Conservation (phyloP, 2,797 vertebrate genomes). For the Galagoides demidoff region DNA sequence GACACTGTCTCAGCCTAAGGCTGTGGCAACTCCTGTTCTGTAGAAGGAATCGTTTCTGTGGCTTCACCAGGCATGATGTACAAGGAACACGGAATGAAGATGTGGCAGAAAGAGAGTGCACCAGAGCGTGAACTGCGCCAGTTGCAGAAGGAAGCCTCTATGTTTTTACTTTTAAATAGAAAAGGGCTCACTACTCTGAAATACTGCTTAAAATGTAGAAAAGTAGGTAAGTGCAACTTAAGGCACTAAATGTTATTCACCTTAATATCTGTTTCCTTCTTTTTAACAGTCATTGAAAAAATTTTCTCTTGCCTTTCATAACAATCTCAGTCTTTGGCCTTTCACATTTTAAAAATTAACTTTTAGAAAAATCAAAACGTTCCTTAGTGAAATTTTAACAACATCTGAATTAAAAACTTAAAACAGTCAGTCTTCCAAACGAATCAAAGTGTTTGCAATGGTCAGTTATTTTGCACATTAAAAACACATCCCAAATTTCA, state of each 20-base stretch:
- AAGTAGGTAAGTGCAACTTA: neutral
- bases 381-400: neutral
- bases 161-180: constrained; percentile 35
- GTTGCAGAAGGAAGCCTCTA: neutral
- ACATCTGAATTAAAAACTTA: neutral
- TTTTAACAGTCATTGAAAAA: neutral
- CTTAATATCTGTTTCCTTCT: neutral
- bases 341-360: constrained; percentile 1
- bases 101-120: too few relatives aligned
- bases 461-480: neutral
- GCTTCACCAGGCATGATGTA: too few relatives aligned
- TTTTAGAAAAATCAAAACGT: neutral
- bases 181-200: neutral
- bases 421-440: neutral
- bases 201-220: neutral
- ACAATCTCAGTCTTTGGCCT: neutral
- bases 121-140: too few relatives aligned
- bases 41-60: too few relatives aligned
- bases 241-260: neutral
- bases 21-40: too few relatives aligned
- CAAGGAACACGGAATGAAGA: too few relatives aligned
- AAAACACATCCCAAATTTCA: neutral
- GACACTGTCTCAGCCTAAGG: too few relatives aligned
- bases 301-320: neutral
- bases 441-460: neutral